Conservation (phyloP, 2,797 vertebrate species). For the Hozukius guyotensis region DNA sequence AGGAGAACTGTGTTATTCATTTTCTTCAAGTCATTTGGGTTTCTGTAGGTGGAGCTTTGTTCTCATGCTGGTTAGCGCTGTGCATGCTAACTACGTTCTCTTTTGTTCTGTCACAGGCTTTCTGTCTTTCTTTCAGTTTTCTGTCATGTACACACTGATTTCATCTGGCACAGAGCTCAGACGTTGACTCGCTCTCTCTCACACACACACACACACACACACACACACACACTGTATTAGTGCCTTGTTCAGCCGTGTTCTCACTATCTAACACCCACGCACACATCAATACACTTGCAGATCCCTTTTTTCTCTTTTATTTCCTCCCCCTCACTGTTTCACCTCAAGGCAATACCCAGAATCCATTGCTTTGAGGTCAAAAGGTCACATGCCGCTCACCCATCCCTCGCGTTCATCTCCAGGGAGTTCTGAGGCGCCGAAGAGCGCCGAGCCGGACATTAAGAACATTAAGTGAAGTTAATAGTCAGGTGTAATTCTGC, state of each 20-base stretch:
- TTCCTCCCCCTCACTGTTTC: constrained; percentile 9
- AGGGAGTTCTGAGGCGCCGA: not conserved
- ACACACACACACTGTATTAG: not conserved
- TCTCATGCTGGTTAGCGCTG: not conserved
- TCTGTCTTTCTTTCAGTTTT: not conserved
- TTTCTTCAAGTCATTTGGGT: not conserved
- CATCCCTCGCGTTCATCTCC: not conserved
- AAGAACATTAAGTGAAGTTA: constrained; percentile 38
- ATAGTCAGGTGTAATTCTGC: constrained; percentile 27
- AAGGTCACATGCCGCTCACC: constrained; percentile 11
- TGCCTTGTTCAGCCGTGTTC: not conserved
- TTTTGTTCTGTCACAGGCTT: not conserved
- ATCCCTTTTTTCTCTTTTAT: not conserved
- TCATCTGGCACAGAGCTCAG: not conserved
- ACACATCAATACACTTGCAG: not conserved
- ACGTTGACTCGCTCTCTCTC: not conserved
- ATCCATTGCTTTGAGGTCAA: constrained; percentile 39
- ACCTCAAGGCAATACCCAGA: constrained; percentile 24
- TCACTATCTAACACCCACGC: not conserved
- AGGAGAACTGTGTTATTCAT: not conserved
- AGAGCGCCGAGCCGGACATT: constrained; percentile 4
- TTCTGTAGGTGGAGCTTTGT: not conserved
- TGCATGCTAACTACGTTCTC: not conserved
- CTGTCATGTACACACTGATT: not conserved
- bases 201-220: not conserved